phyloP scores from a whole-genome alignment of 2,113 vertebrate genomes.

The Solea solea region DNA sequence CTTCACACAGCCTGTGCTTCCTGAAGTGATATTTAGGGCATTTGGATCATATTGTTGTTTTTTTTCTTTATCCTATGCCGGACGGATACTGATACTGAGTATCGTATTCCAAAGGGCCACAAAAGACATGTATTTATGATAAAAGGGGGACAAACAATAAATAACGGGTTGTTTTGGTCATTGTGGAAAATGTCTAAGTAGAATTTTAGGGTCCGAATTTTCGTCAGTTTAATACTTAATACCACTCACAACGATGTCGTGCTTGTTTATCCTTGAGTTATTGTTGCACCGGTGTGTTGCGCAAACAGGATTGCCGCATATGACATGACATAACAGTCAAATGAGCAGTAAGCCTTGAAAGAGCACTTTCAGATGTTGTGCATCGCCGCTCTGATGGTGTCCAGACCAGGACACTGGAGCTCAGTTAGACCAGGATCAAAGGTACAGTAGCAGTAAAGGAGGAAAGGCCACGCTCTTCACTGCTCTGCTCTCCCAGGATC shows the following conservation, averaged over 20 bases:
- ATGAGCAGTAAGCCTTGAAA: not conserved
- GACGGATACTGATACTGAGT: no score
- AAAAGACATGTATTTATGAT: no score
- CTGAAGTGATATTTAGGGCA: no score
- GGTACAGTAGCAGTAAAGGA: constrained; percentile 30
- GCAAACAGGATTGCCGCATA: not conserved
- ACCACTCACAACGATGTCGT: not conserved
- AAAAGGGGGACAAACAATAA: no score
- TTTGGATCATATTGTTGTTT: no score
- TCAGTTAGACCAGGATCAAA: constrained; percentile 32
- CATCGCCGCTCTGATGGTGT: not conserved
- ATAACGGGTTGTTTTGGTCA: no score
- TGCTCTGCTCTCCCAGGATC: constrained; percentile 41
- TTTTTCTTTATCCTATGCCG: no score
- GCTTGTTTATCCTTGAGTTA: not conserved
- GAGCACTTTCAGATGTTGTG: not conserved
- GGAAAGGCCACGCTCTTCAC: not conserved
- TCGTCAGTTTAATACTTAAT: no score
- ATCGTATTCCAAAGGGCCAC: no score
- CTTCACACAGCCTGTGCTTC: no score
- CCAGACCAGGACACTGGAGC: constrained; percentile 1
- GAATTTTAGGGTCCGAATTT: no score
- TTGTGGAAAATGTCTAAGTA: no score
- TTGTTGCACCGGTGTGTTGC: not conserved
- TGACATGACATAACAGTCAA: not conserved